A percentile compares a stretch with the other conserved stretches of the same genome.
Evolutionary conservation across 2,113 vertebrate genomes (phyloP).

Genomic region (Chamaetylas fuelleborni): DNA sequence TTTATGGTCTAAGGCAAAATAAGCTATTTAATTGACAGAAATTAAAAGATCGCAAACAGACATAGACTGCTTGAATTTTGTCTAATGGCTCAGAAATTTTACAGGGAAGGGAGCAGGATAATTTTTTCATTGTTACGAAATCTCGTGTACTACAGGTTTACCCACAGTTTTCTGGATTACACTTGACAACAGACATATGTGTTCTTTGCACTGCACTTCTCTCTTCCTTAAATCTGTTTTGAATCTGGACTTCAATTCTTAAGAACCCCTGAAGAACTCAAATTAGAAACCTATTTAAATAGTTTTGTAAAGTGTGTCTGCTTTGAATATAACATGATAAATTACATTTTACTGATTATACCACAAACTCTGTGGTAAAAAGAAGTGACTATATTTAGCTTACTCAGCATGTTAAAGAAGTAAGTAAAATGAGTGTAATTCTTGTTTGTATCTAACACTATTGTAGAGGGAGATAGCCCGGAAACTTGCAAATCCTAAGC

Average conservation of each 20-base stretch:
- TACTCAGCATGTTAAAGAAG: background rate
- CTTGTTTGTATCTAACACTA: constrained; percentile 25
- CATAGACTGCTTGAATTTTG: background rate
- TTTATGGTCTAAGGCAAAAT: background rate
- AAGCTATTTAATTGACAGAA: background rate
- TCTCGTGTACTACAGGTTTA: background rate
- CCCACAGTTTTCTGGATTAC: background rate
- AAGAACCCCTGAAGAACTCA: background rate
- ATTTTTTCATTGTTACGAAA: background rate
- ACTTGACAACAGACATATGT: background rate
- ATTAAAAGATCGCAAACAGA: background rate
- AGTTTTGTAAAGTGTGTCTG: background rate
- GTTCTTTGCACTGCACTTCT: background rate
- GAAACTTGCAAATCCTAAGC: constrained; percentile 97
- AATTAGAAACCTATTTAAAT: background rate
- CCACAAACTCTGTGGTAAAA: background rate
- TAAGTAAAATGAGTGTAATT: background rate
- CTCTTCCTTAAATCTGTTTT: background rate
- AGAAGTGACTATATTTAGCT: background rate
- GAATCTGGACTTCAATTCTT: background rate
- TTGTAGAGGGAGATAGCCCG: constrained; percentile 94
- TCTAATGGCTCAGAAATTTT: background rate
- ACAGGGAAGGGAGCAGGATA: background rate
- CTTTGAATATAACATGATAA: background rate
- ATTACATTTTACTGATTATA: background rate